phyloP scores from a whole-genome alignment of 1,140 invertebrate species.

The Lucilia sericata region DNA sequence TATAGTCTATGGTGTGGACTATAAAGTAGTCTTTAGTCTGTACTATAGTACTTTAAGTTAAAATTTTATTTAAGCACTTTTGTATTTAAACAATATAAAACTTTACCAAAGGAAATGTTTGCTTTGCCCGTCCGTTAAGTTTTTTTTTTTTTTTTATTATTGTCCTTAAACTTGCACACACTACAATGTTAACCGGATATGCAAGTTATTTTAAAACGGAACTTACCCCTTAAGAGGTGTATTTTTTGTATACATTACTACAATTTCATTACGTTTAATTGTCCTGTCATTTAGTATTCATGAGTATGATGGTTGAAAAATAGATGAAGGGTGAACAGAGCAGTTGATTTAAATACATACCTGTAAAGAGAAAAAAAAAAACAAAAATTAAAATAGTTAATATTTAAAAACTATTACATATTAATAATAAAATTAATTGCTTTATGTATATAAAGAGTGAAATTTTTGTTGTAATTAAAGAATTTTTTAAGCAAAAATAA shows the following conservation, averaged over 20 bases:
- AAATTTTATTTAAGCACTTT: no score
- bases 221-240: slow-evolving; percentile 12
- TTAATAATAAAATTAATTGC: background rate
- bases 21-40: no score
- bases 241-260: background rate
- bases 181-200: slow-evolving; percentile 18
- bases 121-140: background rate
- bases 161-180: background rate
- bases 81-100: no score
- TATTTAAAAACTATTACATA: background rate
- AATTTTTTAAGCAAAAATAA: no score
- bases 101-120: no score
- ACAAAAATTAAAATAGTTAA: background rate
- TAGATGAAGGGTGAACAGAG: background rate
- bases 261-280: background rate
- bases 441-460: no score
- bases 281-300: background rate
- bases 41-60: no score
- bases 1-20: no score
- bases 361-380: slow-evolving; percentile 1
- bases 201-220: slow-evolving; percentile 37
- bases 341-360: background rate
- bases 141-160: slow-evolving; percentile 24
- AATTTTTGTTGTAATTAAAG: no score
- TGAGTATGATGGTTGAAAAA: background rate